Evolutionary conservation across 1,140 invertebrate species (phyloP).

Genomic region (Bombus vancouverensis): DNA sequence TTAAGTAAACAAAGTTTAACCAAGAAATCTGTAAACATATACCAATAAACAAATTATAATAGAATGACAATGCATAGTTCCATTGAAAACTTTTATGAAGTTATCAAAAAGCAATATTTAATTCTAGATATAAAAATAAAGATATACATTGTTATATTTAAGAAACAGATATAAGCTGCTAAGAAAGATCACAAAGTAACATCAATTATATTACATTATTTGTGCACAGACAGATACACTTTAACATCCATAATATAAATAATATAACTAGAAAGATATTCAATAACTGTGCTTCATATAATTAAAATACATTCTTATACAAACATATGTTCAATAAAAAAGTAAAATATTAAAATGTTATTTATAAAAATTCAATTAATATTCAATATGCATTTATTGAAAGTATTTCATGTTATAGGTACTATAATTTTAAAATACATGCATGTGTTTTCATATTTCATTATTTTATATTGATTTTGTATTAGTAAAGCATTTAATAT

Average conservation of each 20-base stretch:
- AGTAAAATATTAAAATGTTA: not conserved
- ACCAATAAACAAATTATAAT: slow-evolving; percentile 25
- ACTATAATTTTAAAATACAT: slow-evolving; percentile 30
- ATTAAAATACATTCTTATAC: not conserved
- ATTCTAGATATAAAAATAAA: slow-evolving; percentile 11
- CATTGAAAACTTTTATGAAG: not conserved
- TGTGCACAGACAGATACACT: slow-evolving; percentile 3
- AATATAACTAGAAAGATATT: not conserved
- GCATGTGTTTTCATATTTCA: slow-evolving; percentile 15
- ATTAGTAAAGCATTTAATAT: slow-evolving; percentile 10
- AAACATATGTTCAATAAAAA: not conserved
- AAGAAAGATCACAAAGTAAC: not conserved
- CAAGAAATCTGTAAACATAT: slow-evolving; percentile 12
- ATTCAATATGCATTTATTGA: not conserved
- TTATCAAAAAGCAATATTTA: slow-evolving; percentile 16
- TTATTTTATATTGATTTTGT: not conserved
- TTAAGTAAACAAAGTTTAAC: slow-evolving; percentile 34
- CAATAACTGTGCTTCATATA: not conserved
- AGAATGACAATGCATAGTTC: slow-evolving; percentile 26
- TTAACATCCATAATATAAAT: not conserved
- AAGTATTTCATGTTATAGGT: not conserved
- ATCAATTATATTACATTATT: not conserved
- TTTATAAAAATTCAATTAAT: not conserved
- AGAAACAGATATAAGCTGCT: slow-evolving; percentile 1
- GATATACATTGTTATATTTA: not conserved